phyloP scores from a whole-genome alignment of 1,140 invertebrate species.

The Caenorhabditis latens region DNA sequence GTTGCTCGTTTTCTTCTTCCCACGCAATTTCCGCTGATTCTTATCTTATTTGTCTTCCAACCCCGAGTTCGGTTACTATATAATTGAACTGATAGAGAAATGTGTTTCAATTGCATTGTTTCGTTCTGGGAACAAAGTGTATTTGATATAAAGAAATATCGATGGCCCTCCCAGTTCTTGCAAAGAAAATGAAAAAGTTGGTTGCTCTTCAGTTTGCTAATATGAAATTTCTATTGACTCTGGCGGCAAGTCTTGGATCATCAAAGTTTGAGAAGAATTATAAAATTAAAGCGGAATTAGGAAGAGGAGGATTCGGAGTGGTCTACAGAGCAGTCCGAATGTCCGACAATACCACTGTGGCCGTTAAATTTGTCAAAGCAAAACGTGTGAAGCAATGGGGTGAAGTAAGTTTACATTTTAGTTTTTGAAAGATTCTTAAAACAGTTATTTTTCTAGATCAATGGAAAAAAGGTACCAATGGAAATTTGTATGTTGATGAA shows the following conservation, averaged over 20 bases:
- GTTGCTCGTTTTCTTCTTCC: too few relatives aligned
- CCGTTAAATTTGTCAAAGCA: slow-evolving; percentile 82
- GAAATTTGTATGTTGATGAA: slow-evolving; percentile 82
- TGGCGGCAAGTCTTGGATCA: slow-evolving; percentile 66
- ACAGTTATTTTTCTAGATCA: slow-evolving; percentile 19
- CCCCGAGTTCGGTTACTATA: too few relatives aligned
- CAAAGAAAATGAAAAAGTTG: slow-evolving; percentile 71
- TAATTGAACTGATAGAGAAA: too few relatives aligned
- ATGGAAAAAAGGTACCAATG: slow-evolving; percentile 80
- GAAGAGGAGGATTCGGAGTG: slow-evolving; percentile 83
- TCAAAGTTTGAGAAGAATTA: slow-evolving; percentile 63
- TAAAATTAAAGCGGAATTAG: slow-evolving; percentile 77
- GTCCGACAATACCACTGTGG: slow-evolving; percentile 81
- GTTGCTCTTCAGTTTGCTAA: slow-evolving; percentile 68
- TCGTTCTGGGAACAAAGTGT: too few relatives aligned
- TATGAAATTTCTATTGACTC: slow-evolving; percentile 63
- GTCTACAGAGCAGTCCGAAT: slow-evolving; percentile 80
- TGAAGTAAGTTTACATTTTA: slow-evolving; percentile 76
- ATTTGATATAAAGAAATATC: too few relatives aligned
- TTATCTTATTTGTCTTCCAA: too few relatives aligned
- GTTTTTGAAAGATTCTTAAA: not conserved
- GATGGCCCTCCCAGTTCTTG: slow-evolving; percentile 64
- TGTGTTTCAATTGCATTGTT: too few relatives aligned
- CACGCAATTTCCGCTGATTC: too few relatives aligned
- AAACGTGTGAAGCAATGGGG: slow-evolving; percentile 81